Evolutionary conservation across 2,113 vertebrate species (phyloP).

Genomic region (Puffinus mauretanicus): DNA sequence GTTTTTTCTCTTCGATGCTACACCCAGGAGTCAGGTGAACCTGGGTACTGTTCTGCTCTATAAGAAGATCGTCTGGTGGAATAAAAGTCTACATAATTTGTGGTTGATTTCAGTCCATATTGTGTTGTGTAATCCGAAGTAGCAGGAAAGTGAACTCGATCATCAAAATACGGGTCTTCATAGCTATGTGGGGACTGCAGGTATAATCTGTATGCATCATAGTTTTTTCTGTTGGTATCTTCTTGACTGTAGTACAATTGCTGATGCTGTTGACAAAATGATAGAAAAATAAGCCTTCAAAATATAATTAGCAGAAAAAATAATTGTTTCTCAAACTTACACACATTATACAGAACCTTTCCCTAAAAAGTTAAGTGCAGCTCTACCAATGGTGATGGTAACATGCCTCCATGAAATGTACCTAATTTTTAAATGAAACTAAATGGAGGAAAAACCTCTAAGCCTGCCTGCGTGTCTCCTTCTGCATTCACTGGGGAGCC

Average conservation of each 20-base stretch:
- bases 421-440: background rate
- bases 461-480: background rate
- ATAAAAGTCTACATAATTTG: slow-evolving; percentile 98
- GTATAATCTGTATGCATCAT: slow-evolving; percentile 91
- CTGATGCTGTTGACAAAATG: slow-evolving; percentile 77
- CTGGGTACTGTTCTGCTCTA: slow-evolving; percentile 93
- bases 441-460: background rate
- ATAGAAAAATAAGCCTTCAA: slow-evolving; percentile 11
- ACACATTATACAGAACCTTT: background rate
- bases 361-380: background rate
- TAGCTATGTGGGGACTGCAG: slow-evolving; percentile 92
- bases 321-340: background rate
- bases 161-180: slow-evolving; percentile 90
- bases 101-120: slow-evolving; percentile 90
- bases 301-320: background rate
- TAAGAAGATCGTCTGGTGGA: slow-evolving; percentile 92
- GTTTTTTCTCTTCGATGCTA: slow-evolving; percentile 68
- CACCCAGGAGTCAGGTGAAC: slow-evolving; percentile 98
- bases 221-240: slow-evolving; percentile 86
- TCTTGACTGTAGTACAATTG: slow-evolving; percentile 88
- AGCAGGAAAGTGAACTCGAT: slow-evolving; percentile 88
- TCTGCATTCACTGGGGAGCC: background rate
- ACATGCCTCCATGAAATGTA: accelerated
- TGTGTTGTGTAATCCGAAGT: slow-evolving; percentile 84
- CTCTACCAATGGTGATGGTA: background rate